Evolutionary conservation across 2,113 vertebrate species (phyloP), one percentile per base, ranked within the genome.

Genomic region (Mesembrinibis cayennensis): DNA sequence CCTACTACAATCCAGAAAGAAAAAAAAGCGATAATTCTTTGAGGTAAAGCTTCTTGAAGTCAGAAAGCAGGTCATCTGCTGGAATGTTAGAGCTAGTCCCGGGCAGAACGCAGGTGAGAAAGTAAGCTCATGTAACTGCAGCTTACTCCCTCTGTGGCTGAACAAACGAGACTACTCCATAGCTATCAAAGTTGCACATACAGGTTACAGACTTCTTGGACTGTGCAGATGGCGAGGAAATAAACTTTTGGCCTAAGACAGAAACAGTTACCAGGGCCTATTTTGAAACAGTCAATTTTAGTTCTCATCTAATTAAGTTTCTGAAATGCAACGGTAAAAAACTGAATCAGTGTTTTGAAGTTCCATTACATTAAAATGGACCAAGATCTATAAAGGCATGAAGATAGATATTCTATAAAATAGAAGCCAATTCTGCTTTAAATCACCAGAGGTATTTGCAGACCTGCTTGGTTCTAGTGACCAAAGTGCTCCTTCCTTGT

Each of bases 1-100:
- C 82, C 59, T 82, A 56, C 42, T 47, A 53, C 26, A 90, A 61
- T 66, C 45, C 65, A 49, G 55, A 61, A 47, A 45, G 16, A 18
- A 25, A 23, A 13, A 49, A 40, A 29, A 50, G 4, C 32, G 78
- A 0, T 61, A 85, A 52, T 78, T 90, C 7, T 95, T 78, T 80
- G 62, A 95, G 80, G 72, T 67, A 90, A 96, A 89, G 49, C 42
- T 81, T 78, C 82, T 67, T 85, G 20, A 78, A 77, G 34, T 83
- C 63, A 92, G 83, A 95, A 86, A 89, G 69, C 83, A 92, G 20
- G 55, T 91, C 18, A 87, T 45, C 58, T 91, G 29, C n/a, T 95
- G 90, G 78, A 96, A 87, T 96, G 96, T 86, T 55, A 93, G 23
- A 81, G 27, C 42, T 88, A 83, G 82, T 58, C 70, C 86, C 83